Percentiles rank a stretch among this genome's conserved stretches.
phyloP scores from a whole-genome alignment of 1,140 invertebrate genomes.

The Trachymyrmex septentrionalis region DNA sequence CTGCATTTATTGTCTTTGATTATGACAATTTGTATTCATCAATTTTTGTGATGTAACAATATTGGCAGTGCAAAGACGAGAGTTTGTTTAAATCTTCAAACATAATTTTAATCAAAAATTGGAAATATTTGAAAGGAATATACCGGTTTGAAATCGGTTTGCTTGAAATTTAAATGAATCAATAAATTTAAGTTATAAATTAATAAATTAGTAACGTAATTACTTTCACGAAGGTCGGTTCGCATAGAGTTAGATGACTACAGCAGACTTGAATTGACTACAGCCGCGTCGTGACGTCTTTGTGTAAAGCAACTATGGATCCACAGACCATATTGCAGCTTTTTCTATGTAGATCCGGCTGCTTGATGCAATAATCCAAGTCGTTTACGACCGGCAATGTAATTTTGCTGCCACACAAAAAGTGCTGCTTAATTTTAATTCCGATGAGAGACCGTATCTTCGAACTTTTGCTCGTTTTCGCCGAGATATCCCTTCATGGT shows the following conservation, averaged over 20 bases:
- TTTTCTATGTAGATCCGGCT: conserved; percentile 19
- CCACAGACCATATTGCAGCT: not conserved
- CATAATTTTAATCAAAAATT: not conserved
- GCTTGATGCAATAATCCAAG: conserved; percentile 24
- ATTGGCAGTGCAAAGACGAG: not conserved
- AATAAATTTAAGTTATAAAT: not conserved
- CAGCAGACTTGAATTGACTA: not conserved
- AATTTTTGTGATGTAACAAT: not conserved
- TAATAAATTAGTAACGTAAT: not conserved
- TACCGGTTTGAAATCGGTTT: no score
- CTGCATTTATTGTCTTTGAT: not conserved
- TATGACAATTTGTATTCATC: not conserved
- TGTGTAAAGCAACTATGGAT: not conserved
- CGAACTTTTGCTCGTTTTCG: not conserved
- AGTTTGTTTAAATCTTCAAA: not conserved
- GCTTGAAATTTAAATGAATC: not conserved
- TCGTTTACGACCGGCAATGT: conserved; percentile 23
- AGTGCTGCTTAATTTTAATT: conserved; percentile 29
- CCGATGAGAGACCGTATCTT: conserved; percentile 30
- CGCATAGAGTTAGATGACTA: not conserved
- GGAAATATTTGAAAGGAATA: not conserved
- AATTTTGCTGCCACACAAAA: not conserved
- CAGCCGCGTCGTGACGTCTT: not conserved
- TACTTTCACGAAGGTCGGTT: not conserved
- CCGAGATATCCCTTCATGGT: conserved; percentile 23